Percentiles rank a stretch among this genome's conserved stretches.
These are phyloP conservation scores for Stigmatopora nigra DNA, from an alignment of 2,113 vertebrate species.

Conservation along the genomic window DNA sequence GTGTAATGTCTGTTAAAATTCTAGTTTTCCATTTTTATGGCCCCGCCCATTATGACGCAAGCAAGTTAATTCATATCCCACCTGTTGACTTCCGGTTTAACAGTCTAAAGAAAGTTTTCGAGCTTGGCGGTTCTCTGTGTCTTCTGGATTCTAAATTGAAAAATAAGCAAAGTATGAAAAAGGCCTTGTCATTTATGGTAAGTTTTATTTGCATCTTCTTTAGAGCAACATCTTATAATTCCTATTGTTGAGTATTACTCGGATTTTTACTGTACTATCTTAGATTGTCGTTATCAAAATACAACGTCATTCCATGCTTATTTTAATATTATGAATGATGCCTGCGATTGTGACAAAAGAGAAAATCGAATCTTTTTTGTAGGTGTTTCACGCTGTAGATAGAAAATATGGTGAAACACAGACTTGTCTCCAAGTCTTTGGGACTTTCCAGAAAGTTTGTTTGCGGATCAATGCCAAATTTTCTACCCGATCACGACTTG, in stretches of 20 bases:
- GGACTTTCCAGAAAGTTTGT: neutral
- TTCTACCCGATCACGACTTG: neutral
- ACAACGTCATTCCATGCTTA: neutral
- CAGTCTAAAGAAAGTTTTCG: neutral
- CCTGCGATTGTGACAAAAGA: neutral
- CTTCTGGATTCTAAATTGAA: neutral
- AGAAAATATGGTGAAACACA: neutral
- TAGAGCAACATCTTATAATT: neutral
- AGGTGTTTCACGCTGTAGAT: neutral
- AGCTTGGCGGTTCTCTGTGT: neutral
- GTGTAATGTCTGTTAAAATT: too few species aligned
- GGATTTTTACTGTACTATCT: neutral
- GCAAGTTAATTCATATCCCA: neutral
- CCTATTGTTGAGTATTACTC: neutral
- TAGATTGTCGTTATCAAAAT: neutral
- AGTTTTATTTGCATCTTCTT: neutral
- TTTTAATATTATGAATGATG: neutral
- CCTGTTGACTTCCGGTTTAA: neutral
- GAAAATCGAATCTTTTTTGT: neutral
- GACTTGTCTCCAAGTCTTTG: neutral
- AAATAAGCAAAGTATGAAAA: neutral
- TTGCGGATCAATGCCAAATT: neutral
- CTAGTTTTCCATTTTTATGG: too few species aligned
- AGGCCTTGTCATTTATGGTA: neutral
- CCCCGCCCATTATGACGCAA: too few species aligned